Conservation (phyloP, 2,888 invertebrate genomes). For the Synergus gifuensis region DNA sequence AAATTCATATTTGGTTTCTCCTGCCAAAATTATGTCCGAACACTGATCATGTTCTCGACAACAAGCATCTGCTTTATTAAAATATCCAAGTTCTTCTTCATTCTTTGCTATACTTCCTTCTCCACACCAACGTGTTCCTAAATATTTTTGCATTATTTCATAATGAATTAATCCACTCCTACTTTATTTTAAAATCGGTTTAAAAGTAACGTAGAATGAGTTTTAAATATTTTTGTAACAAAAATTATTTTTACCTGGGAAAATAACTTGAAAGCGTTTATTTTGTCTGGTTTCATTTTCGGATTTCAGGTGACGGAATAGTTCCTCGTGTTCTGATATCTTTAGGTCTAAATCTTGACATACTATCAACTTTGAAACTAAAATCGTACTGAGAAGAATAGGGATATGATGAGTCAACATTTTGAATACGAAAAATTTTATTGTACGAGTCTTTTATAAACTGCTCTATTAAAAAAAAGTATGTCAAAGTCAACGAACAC, state of each 20-base stretch:
- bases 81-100: constrained; percentile 13
- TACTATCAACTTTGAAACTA: background rate
- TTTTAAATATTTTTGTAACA: background rate
- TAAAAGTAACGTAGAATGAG: too few relatives aligned
- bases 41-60: constrained; percentile 35
- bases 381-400: background rate
- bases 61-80: constrained; percentile 18
- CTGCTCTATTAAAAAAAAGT: background rate
- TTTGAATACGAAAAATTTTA: background rate
- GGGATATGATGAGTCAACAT: background rate
- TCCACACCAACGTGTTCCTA: constrained; percentile 36
- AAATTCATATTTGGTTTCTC: constrained; percentile 8
- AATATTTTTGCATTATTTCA: background rate
- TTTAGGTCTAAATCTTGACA: background rate
- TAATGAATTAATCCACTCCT: background rate
- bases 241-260: constrained; percentile 7
- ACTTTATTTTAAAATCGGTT: too few relatives aligned
- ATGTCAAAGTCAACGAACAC: background rate
- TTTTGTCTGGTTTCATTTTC: background rate
- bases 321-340: background rate
- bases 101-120: background rate
- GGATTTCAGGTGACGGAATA: background rate
- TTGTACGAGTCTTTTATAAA: background rate
- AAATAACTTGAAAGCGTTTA: background rate
- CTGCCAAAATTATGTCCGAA: background rate